Base-by-base conservation (phyloP, 1,140 invertebrate genomes). In the Stenopsyche tienmushanensis region DNA sequence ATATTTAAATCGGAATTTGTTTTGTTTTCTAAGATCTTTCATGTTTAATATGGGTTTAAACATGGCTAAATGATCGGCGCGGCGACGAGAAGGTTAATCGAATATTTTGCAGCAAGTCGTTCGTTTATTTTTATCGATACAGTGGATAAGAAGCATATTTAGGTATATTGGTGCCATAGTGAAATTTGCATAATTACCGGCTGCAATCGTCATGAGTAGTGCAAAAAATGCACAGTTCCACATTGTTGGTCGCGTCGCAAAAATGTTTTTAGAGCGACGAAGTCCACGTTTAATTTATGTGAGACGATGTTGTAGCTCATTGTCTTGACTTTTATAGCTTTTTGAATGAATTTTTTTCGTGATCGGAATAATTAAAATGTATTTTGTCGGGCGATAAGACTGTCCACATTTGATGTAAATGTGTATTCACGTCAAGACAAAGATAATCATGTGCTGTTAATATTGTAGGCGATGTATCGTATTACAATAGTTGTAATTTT, bases 321-420 rank as follows among this genome's bases (percentile, higher is more conserved):
- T 23, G 2, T 8, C 10, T 57, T 10, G 15, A 42, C 34, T 57
- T 57, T 26, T 57, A 57, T 57, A 57, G 54, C 34, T 41, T 41
- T 42, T 57, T 41, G 53, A 13, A 18, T 15, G 1, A 54, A 54
- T 34, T 24, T 3, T 54, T 34, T 34, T 34, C 52, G 52, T 54
- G 52, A 8, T 3, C 21, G 13, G 52, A 54, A 54, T 54, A 25
- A 18, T 54, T 34, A 3, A 34, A 54, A 54, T 24, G 20, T n/a
- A n/a, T n/a, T n/a, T n/a, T n/a, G n/a, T n/a, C n/a, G n/a, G n/a
- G n/a, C n/a, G n/a, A n/a, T n/a, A n/a, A n/a, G n/a, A n/a, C n/a
- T n/a, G n/a, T n/a, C n/a, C 29, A 7, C 29, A 34, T 34, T 34
- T 34, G 29, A 13, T 34, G 5, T 13, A 34, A 34, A 7, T n/a